These are phyloP conservation scores for Orientallactaga bullata DNA, from an alignment of 2,113 vertebrate genomes.

Conservation along the genomic window DNA sequence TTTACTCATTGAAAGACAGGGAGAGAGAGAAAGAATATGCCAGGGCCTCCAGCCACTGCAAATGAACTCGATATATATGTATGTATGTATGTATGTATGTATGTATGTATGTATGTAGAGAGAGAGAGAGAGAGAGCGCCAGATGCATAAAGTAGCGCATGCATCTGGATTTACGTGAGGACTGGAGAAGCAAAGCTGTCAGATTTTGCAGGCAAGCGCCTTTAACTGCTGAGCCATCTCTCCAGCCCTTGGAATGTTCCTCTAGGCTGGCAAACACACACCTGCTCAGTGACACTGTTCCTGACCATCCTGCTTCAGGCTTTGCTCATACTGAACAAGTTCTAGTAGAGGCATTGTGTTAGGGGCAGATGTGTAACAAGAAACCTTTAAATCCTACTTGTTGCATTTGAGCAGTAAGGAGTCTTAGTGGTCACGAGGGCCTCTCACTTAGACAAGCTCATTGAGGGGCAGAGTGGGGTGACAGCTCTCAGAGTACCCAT, in stretches of 20 bases:
- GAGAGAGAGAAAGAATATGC: too few relatives aligned
- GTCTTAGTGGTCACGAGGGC: neutral
- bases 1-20: too few relatives aligned
- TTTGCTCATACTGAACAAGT: neutral
- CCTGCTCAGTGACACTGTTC: neutral
- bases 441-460: neutral
- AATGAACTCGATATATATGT: too few relatives aligned
- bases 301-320: neutral
- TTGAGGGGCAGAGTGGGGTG: neutral
- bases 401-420: neutral
- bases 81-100: too few relatives aligned
- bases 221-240: too few relatives aligned
- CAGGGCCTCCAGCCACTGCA: too few relatives aligned
- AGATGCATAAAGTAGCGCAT: too few relatives aligned
- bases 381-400: neutral
- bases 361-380: neutral
- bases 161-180: neutral
- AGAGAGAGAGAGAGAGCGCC: too few relatives aligned
- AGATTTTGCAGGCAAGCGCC: too few relatives aligned
- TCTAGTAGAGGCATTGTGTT: neutral
- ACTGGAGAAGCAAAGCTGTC: too few relatives aligned
- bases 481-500: accelerated
- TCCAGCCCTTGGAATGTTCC: neutral
- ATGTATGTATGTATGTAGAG: too few relatives aligned
- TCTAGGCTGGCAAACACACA: neutral